Evolutionary conservation across 2,888 invertebrate genomes (phyloP), one percentile per base, ranked within the genome.

Genomic region (Cyrtodaria siliqua): DNA sequence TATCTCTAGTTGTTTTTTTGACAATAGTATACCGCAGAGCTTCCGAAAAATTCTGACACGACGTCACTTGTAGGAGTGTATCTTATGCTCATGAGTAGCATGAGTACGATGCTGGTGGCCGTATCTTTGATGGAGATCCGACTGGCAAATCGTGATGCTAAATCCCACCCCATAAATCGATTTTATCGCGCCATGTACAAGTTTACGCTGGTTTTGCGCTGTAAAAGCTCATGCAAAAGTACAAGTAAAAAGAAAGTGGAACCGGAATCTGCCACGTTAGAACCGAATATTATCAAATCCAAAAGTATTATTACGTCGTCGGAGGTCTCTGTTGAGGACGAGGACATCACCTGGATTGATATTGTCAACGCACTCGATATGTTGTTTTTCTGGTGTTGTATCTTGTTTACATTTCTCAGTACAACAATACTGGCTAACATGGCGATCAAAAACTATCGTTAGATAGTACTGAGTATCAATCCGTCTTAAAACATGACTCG

Each of bases 31-130:
- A 64, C 71, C 2, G 20, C 71, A 2, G 63, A 64, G 18, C 57
- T 71, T 12, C 71, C 71, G 9, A 52, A 71, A 33, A 71, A 71
- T 42, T 71, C 71, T 0, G 71, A 71, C 27, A 57, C 24, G 0
- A 40, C 50, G 0, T 59, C 71, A 1, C 14, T 59, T 1, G 27
- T 71, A 14, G 47, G 57, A 1, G 20, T 64, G 0, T 71, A 64
- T 20, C 20, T 71, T 0, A 52, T 44, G 24, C 6, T 64, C 9
- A 71, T 64, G 63, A 59, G 27, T 6, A 8, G 4, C 18, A 23
- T 71, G 1, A 71, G 71, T 27, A 71, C 71, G 16, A 20, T 71
- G 2, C 57, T 71, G 27, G 71, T 71, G 2, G n/a, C 24, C 16
- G 23, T 59, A 0, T 59, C 27, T 3, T n/a, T 71, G 24, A 14